These are phyloP conservation scores for Ecdyonurus torrentis DNA, from an alignment of 2,888 invertebrate species.

Conservation along the genomic window DNA sequence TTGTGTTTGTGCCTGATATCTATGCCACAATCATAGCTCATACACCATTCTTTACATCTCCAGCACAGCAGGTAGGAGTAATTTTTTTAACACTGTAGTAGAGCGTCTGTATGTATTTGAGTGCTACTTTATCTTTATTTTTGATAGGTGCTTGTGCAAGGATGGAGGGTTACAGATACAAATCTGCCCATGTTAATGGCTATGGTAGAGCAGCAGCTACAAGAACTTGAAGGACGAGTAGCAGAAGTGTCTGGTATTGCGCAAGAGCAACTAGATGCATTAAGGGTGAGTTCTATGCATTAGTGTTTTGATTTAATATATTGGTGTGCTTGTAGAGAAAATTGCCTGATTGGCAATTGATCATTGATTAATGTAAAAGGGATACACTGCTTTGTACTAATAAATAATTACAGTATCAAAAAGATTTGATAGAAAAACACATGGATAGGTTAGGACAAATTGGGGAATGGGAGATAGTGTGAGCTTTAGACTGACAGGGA, in stretches of 20 bases:
- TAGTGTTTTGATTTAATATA: too few species aligned
- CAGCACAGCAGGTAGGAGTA: slow-evolving; percentile 41
- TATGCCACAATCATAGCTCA: slow-evolving; percentile 60
- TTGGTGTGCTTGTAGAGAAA: too few species aligned
- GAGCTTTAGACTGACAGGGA: too few species aligned
- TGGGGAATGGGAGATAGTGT: too few species aligned
- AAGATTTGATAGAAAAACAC: too few species aligned
- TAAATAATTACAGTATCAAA: too few species aligned
- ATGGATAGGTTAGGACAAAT: too few species aligned
- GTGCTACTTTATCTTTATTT: slow-evolving; percentile 4
- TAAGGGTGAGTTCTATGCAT: slow-evolving; percentile 25
- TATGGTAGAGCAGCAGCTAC: slow-evolving; percentile 38
- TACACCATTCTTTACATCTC: slow-evolving; percentile 52
- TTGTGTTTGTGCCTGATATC: slow-evolving; percentile 45
- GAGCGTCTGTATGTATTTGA: not conserved
- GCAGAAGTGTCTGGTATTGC: slow-evolving; percentile 36
- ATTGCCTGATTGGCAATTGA: not conserved
- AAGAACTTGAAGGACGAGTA: slow-evolving; percentile 39
- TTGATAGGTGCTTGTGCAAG: slow-evolving; percentile 43
- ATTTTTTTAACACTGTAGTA: not conserved
- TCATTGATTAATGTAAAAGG: not conserved
- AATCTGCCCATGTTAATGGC: slow-evolving; percentile 40
- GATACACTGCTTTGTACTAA: not conserved
- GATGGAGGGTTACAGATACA: slow-evolving; percentile 40
- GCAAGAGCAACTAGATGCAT: slow-evolving; percentile 35